A percentile compares a stretch with the other conserved stretches of the same genome.
Conservation (phyloP, 1,140 invertebrate genomes). For the Marisa cornuarietis region DNA sequence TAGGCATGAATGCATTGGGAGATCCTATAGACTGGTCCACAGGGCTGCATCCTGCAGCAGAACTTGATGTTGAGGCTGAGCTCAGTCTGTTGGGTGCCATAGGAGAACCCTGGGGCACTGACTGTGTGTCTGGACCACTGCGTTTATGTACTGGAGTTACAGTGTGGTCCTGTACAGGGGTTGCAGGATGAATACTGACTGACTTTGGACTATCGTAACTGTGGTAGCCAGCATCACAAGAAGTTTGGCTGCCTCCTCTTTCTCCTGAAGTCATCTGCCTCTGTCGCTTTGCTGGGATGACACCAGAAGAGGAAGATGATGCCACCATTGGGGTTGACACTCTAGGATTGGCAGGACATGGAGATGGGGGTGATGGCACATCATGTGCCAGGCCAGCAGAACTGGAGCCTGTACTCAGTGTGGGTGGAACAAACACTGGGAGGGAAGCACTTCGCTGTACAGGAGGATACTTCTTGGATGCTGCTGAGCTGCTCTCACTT, state of each 20-base stretch:
- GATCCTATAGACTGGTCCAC: constrained; percentile 10
- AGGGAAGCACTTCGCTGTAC: constrained; percentile 28
- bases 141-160: constrained; percentile 2
- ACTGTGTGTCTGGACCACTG: not conserved
- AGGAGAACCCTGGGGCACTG: constrained; percentile 10
- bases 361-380: not conserved
- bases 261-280: constrained; percentile 32
- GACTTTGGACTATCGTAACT: constrained; percentile 33
- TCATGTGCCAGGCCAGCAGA: not conserved
- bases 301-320: not conserved
- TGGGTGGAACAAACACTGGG: constrained; percentile 17
- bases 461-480: constrained; percentile 10
- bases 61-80: constrained; percentile 2
- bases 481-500: constrained; percentile 12
- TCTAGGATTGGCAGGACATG: not conserved
- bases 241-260: constrained; percentile 32
- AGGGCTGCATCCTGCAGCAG: constrained; percentile 19
- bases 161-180: constrained; percentile 20
- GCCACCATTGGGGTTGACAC: not conserved
- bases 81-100: not conserved
- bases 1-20: constrained; percentile 40
- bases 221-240: constrained; percentile 46
- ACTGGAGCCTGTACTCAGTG: not conserved
- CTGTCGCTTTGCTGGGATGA: constrained; percentile 2
- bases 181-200: constrained; percentile 28